Base-by-base conservation (phyloP, 2,797 vertebrate genomes). In the Crocidura indochinensis region DNA sequence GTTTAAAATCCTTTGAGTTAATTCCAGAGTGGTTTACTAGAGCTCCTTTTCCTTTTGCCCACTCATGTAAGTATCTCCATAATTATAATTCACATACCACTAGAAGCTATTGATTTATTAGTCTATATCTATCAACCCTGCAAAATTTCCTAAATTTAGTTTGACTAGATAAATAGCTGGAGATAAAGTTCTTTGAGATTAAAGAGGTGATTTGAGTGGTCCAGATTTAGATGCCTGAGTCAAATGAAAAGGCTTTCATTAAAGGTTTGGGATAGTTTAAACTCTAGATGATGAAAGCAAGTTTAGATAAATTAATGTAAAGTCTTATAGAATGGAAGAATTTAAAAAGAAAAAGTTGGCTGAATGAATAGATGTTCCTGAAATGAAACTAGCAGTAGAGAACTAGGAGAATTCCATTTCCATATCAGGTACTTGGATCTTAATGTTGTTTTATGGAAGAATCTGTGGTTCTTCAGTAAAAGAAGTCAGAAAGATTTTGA, bases 1-100 rank as follows among this genome's bases (percentile, higher is more conserved):
- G 67, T 81, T 84, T 77, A 81, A 84, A 26, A 56, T 79, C 85
- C 44, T 79, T 46, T 83, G 60, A 91, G 3, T 67, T 90, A 75
- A 87, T 68, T 90, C 24, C 15, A 68, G 79, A 24, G 27, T 62
- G 24, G 24, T 26, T 62, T 53, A 1, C 19, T 8, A 62, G 60
- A 62, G 19, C 60, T 62, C 60, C 51, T 53, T 3, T 53, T 53
- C n/a, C 51, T 53, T 53, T 10, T 53, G 51, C 17, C 51, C 10
- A 53, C 51, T 53, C 5, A 53, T 53, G 11, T 53, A 53, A 3
- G 10, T 15, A 10, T 53, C 51, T 53, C 51, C 51, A 53, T 15
- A 12, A 11, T 53, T 53, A 53, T 53, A 53, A 53, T 53, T 53
- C 17, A 53, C 17, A 3, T 15, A 53, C 51, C 51, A 53, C 51